Evolutionary conservation across 2,888 invertebrate genomes (phyloP).

Genomic region (Limnephilus auricula): DNA sequence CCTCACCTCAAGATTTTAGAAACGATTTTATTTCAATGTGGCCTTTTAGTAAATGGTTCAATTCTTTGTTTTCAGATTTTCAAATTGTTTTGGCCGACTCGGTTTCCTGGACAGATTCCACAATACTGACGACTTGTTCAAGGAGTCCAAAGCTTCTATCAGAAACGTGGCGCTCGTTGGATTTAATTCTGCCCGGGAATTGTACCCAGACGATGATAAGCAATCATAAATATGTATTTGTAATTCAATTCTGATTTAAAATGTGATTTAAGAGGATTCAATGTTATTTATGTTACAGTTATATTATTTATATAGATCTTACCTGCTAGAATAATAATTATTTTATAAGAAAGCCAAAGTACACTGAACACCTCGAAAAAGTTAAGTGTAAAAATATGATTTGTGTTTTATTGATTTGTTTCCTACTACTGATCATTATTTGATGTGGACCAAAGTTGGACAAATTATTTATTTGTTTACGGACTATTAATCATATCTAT

Average conservation of each 20-base stretch:
- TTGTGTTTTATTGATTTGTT: not conserved
- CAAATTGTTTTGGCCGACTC: conserved; percentile 89
- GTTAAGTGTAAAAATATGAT: not conserved
- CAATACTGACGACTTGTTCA: conserved; percentile 88
- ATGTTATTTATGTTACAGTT: not conserved
- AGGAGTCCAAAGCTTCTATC: conserved; percentile 83
- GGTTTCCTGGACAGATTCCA: conserved; percentile 90
- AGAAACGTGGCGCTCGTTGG: conserved; percentile 83
- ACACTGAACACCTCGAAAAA: not conserved
- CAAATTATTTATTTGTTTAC: too few species aligned
- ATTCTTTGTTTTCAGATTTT: conserved; percentile 79
- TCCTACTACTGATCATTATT: not conserved
- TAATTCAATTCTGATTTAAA: not conserved
- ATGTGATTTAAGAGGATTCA: not conserved
- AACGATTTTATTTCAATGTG: not conserved
- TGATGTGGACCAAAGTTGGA: not conserved
- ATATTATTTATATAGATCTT: not conserved
- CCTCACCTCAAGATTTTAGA: not conserved
- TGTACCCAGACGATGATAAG: conserved; percentile 79
- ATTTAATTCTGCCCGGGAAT: conserved; percentile 81
- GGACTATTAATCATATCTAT: too few species aligned
- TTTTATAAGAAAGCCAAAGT: not conserved
- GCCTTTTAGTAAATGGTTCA: not conserved
- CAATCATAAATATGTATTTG: not conserved
- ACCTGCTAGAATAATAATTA: not conserved